Base-by-base conservation (phyloP, 2,113 vertebrate genomes). In the Carassius auratus region DNA sequence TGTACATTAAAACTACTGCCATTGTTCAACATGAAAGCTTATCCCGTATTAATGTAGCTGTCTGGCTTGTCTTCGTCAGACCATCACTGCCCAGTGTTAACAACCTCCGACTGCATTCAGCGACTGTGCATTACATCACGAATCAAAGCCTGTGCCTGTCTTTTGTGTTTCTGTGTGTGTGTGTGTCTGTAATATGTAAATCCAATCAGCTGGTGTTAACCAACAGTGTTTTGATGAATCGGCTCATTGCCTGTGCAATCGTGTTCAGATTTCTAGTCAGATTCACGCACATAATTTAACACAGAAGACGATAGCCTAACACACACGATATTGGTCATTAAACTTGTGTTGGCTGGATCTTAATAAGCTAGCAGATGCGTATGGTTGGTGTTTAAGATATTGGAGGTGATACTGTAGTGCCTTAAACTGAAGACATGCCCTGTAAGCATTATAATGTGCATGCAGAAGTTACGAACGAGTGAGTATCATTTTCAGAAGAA, bases 401-500 rank as follows among this genome's bases (percentile, higher is more conserved):
- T 81, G 81, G 71, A 84, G 69, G 76, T 69, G 68, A 86, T 48
- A 86, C 30, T 81, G 83, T 84, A 81, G 87, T 89, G 87, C 87
- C 87, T 89, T 89, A 89, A 84, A 82, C 61, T 86, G 61, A 86
- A 82, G 77, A 55, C 36, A 48, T 74, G 57, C 57, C 50, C 84
- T 69, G 55, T 68, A 55, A 21, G 61, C 59, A 66, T 88, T 84
- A 83, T 30, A 59, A 33, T 52, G 73, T 52, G 86, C 78, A 62
- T 87, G 71, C 42, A 48, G 7, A 87, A 73, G 74, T 62, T 62
- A 26, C 5, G 36, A 64, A 64, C 13, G 6, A 80, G 66, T 52
- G 59, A n/a, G 8, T 23, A 68, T 64, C 55, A 45, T 87, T 48
- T 19, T 78, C 50, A 69, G 36, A 66, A 52, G 42, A 84, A 61